These are phyloP conservation scores for Grammomys surdaster DNA, from an alignment of 2,113 vertebrate genomes.

Conservation along the genomic window DNA sequence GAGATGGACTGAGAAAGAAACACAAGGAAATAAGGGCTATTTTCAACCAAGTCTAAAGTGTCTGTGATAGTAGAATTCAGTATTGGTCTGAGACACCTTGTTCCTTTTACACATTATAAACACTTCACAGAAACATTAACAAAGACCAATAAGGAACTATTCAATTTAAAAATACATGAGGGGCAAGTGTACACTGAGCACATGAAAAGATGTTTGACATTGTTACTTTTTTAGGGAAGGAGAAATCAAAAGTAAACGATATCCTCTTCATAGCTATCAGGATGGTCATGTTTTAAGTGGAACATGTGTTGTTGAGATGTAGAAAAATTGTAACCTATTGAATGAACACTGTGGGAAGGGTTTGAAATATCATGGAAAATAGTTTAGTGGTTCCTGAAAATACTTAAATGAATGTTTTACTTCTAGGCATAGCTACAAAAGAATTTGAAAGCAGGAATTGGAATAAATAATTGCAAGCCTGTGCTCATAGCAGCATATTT, in stretches of 20 bases:
- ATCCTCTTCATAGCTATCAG: neutral
- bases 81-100: constrained; percentile 3
- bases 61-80: constrained; percentile 27
- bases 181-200: neutral
- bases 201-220: neutral
- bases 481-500: neutral
- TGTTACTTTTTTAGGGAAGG: constrained; percentile 39
- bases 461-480: neutral
- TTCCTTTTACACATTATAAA: neutral
- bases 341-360: neutral
- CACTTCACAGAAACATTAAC: neutral
- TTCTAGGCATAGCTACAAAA: neutral
- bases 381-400: neutral
- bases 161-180: constrained; percentile 4
- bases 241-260: neutral
- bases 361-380: neutral
- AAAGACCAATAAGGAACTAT: neutral
- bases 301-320: constrained; percentile 35
- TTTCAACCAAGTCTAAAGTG: neutral
- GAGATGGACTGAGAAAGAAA: constrained; percentile 7
- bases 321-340: neutral
- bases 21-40: neutral
- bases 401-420: neutral
- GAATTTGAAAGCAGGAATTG: neutral
- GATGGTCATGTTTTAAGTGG: neutral